Evolutionary conservation across 2,113 vertebrate species (phyloP).

Genomic region (Etheostoma cragini): DNA sequence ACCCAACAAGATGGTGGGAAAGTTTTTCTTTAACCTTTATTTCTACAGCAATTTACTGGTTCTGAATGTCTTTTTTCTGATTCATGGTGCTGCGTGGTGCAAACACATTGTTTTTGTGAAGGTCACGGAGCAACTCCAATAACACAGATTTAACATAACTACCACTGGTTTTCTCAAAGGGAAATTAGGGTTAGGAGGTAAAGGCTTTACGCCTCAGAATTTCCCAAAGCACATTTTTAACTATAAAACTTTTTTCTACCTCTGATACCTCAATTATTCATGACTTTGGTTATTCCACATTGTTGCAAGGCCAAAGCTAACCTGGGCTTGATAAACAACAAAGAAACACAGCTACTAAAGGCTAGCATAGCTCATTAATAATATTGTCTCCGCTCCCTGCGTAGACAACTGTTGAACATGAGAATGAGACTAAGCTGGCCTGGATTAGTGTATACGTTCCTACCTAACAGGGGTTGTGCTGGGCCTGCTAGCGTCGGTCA

Average conservation of each 20-base stretch:
- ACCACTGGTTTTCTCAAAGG: constrained; percentile 9
- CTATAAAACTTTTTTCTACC: neutral
- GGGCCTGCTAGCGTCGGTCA: too few relatives aligned
- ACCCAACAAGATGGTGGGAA: neutral
- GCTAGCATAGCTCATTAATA: too few relatives aligned
- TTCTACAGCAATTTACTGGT: neutral
- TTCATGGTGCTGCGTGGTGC: neutral
- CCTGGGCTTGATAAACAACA: too few relatives aligned
- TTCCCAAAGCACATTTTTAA: neutral
- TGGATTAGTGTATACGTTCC: too few relatives aligned
- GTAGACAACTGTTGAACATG: too few relatives aligned
- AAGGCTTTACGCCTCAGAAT: neutral
- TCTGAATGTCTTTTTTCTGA: neutral
- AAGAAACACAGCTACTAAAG: too few relatives aligned
- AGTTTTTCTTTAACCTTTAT: constrained; percentile 20
- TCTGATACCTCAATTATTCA: neutral
- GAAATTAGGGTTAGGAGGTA: neutral
- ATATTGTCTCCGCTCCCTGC: too few relatives aligned
- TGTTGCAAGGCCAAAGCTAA: too few relatives aligned
- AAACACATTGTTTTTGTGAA: constrained; percentile 17
- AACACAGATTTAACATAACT: neutral
- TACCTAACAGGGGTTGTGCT: too few relatives aligned
- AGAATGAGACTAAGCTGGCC: too few relatives aligned
- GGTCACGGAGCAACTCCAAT: constrained; percentile 9
- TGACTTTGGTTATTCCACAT: neutral